A percentile compares a stretch with the other conserved stretches of the same genome.
These are phyloP conservation scores for Magallana ariakensis DNA, from an alignment of 1,140 invertebrate genomes.

Conservation along the genomic window DNA sequence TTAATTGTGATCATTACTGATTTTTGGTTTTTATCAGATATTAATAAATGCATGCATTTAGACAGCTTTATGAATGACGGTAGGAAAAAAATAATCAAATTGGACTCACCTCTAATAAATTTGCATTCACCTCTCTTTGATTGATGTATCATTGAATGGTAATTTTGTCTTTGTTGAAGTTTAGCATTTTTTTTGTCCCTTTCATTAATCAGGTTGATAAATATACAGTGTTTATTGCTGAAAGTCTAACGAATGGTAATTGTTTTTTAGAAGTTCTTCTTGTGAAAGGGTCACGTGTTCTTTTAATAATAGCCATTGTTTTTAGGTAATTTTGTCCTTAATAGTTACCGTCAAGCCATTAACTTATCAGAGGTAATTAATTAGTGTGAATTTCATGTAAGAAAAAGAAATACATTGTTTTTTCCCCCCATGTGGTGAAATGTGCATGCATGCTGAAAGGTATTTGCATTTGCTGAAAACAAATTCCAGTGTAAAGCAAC, in stretches of 20 bases:
- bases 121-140: constrained; percentile 1
- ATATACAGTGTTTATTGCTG: background rate
- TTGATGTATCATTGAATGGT: constrained; percentile 23
- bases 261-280: too few species aligned
- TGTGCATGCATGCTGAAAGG: background rate
- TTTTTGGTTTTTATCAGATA: constrained; percentile 1
- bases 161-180: background rate
- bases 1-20: background rate
- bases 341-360: too few species aligned
- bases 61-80: constrained; percentile 28
- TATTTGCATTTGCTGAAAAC: background rate
- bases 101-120: constrained; percentile 1
- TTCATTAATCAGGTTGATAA: constrained; percentile 9
- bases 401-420: background rate
- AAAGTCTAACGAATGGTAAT: too few species aligned
- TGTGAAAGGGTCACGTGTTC: too few species aligned
- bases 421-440: background rate
- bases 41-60: constrained; percentile 33
- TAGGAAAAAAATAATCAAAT: background rate
- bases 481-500: background rate
- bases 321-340: too few species aligned
- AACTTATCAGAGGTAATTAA: background rate
- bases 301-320: too few species aligned
- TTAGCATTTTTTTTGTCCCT: background rate
- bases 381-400: background rate